phyloP scores from a whole-genome alignment of 1,140 invertebrate genomes.

The Drosophila ironensis region DNA sequence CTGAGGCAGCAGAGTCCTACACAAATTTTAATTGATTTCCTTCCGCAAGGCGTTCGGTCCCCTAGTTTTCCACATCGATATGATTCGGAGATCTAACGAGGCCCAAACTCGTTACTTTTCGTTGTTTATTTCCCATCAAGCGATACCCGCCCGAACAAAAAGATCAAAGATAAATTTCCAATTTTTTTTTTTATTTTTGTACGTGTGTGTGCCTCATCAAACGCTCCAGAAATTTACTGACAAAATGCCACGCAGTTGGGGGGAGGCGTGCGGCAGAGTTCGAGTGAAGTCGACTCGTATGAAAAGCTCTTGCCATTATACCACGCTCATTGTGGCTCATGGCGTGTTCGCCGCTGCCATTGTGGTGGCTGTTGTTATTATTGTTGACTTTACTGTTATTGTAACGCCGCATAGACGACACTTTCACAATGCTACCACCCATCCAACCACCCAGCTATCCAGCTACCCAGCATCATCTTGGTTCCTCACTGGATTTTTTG shows the following conservation, averaged over 20 bases:
- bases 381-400: slow-evolving; percentile 76
- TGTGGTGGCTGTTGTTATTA: slow-evolving; percentile 62
- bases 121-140: slow-evolving; percentile 58
- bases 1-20: neutral
- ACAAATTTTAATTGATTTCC: slow-evolving; percentile 8
- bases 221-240: slow-evolving; percentile 59
- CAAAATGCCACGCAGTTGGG: slow-evolving; percentile 41
- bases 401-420: slow-evolving; percentile 69
- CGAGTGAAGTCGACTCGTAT: slow-evolving; percentile 32
- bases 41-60: neutral
- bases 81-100: slow-evolving; percentile 23
- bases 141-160: slow-evolving; percentile 58
- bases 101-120: slow-evolving; percentile 33
- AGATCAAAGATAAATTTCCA: slow-evolving; percentile 79
- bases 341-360: slow-evolving; percentile 30
- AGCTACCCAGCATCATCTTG: slow-evolving; percentile 7
- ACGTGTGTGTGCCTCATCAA: slow-evolving; percentile 53
- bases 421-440: slow-evolving; percentile 57
- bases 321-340: slow-evolving; percentile 50
- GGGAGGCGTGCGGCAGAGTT: neutral
- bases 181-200: slow-evolving; percentile 40
- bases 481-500: slow-evolving; percentile 11
- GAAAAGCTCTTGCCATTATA: slow-evolving; percentile 75
- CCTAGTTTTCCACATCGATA: slow-evolving; percentile 3
- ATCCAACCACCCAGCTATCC: neutral